Evolutionary conservation across 2,888 invertebrate genomes (phyloP).

Genomic region (Sipha maydis): DNA sequence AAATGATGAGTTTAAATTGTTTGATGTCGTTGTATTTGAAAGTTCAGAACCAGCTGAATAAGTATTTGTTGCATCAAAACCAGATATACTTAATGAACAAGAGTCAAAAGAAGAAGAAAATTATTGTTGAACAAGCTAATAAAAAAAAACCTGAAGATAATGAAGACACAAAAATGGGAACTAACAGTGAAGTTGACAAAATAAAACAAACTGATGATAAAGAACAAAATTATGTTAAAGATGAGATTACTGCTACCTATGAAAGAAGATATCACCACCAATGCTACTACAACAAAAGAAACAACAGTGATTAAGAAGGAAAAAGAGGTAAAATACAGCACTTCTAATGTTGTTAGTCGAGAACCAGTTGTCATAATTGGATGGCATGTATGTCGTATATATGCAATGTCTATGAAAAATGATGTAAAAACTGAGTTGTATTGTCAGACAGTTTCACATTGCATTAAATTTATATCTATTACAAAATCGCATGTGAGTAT

Average conservation of each 20-base stretch:
- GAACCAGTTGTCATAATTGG: constrained; percentile 68
- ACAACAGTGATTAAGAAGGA: constrained; percentile 26
- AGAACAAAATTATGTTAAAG: constrained; percentile 5
- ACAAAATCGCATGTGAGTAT: constrained; percentile 64
- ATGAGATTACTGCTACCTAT: constrained; percentile 31
- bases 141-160: constrained; percentile 67
- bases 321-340: constrained; percentile 61
- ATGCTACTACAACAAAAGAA: constrained; percentile 52
- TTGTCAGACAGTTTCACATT: constrained; percentile 65
- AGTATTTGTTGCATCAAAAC: constrained; percentile 63
- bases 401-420: constrained; percentile 68
- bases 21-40: constrained; percentile 64
- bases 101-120: constrained; percentile 68
- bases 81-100: constrained; percentile 67
- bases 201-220: background rate
- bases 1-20: constrained; percentile 65
- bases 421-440: constrained; percentile 65
- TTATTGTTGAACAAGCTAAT: constrained; percentile 68
- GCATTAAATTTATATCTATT: constrained; percentile 64
- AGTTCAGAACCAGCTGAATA: constrained; percentile 62
- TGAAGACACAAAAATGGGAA: constrained; percentile 67
- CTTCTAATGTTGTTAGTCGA: constrained; percentile 62
- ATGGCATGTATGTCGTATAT: constrained; percentile 70
- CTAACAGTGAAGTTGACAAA: constrained; percentile 32
- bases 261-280: constrained; percentile 25